A percentile compares a stretch with the other conserved stretches of the same genome.
These are phyloP conservation scores for Meda fulgida DNA, from an alignment of 2,797 vertebrate genomes.

Conservation along the genomic window DNA sequence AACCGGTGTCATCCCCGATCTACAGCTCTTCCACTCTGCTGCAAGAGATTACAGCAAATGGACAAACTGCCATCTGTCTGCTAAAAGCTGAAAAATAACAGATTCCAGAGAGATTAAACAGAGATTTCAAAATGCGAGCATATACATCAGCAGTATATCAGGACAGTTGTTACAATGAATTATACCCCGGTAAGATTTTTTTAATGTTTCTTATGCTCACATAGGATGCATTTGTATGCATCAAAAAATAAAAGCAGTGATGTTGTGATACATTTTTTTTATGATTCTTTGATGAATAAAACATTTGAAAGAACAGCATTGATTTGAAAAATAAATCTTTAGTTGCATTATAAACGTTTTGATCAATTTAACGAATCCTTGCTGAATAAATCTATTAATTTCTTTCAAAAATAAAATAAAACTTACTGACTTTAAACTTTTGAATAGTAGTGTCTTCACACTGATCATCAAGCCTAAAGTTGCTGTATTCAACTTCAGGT, in stretches of 20 bases:
- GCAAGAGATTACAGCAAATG: slow-evolving; percentile 83
- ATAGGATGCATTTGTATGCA: neutral
- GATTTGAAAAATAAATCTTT: too few species aligned
- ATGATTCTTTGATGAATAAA: too few species aligned
- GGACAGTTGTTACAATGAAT: neutral
- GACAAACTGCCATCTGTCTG: slow-evolving; percentile 86
- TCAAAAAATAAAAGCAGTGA: neutral
- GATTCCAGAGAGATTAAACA: slow-evolving; percentile 37
- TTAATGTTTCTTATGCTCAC: neutral
- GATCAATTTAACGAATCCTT: too few species aligned
- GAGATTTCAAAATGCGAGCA: slow-evolving; percentile 22
- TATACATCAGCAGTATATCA: neutral
- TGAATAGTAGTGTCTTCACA: too few species aligned
- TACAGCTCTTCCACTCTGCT: slow-evolving; percentile 75
- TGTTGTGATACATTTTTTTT: neutral
- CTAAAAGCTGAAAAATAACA: slow-evolving; percentile 29
- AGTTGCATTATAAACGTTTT: too few species aligned
- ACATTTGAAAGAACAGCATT: too few species aligned
- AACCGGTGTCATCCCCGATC: slow-evolving; percentile 89
- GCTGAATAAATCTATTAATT: too few species aligned
- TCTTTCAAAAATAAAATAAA: too few species aligned
- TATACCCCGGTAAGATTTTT: neutral
- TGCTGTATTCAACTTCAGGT: too few species aligned
- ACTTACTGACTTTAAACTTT: too few species aligned
- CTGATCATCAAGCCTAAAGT: too few species aligned